A percentile compares a stretch with the other conserved stretches of the same genome.
phyloP scores from a whole-genome alignment of 2,113 vertebrate genomes.

The Lampris incognitus region DNA sequence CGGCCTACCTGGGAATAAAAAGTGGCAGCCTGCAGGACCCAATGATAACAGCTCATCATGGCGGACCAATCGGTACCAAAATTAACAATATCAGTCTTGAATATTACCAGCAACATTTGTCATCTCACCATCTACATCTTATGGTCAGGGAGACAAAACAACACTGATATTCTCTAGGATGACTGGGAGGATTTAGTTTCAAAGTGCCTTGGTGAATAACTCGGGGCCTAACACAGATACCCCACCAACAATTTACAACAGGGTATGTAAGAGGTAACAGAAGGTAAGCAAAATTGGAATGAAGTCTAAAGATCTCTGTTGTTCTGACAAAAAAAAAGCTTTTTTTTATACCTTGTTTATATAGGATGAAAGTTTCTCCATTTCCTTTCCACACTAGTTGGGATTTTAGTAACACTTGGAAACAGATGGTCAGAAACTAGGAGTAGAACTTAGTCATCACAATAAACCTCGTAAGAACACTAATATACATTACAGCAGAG shows the following conservation, averaged over 20 bases:
- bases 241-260: conserved; percentile 47
- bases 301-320: background rate
- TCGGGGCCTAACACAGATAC: conserved; percentile 57
- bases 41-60: background rate
- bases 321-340: background rate
- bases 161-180: background rate
- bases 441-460: too few relatives aligned
- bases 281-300: conserved; percentile 32
- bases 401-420: too few relatives aligned
- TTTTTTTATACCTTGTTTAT: background rate
- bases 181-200: background rate
- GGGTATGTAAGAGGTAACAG: conserved; percentile 32
- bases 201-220: conserved; percentile 15
- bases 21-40: background rate
- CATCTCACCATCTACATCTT: background rate
- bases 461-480: too few relatives aligned
- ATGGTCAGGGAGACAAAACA: background rate
- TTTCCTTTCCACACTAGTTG: background rate
- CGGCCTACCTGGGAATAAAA: conserved; percentile 18
- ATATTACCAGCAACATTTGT: background rate
- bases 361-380: background rate
- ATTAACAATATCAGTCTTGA: background rate
- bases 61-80: background rate
- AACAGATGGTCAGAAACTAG: too few relatives aligned
- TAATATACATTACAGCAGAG: too few relatives aligned